Conservation (phyloP, 2,888 invertebrate genomes). For the Laothoe populi region DNA sequence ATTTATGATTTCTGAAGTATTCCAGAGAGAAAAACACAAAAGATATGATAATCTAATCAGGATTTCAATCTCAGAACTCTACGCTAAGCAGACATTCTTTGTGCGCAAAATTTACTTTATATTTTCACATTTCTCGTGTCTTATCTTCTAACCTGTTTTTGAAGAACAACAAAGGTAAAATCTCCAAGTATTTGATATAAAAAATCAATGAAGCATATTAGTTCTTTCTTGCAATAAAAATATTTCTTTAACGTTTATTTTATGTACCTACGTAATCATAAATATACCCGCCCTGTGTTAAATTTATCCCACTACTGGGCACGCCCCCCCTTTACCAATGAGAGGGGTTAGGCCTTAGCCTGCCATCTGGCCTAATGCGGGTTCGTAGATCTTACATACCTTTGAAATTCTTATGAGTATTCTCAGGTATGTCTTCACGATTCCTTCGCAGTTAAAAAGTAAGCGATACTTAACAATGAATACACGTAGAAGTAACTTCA, state of each 20-base stretch:
- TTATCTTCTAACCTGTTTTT: constrained; percentile 12
- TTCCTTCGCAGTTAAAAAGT: no score
- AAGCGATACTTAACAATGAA: no score
- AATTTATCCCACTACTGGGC: no score
- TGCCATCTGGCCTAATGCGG: no score
- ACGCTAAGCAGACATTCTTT: constrained; percentile 14
- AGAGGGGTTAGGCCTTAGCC: no score
- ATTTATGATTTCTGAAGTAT: constrained; percentile 17
- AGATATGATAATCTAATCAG: constrained; percentile 23
- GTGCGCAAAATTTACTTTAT: constrained; percentile 19
- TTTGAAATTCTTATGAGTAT: no score
- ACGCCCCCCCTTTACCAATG: no score
- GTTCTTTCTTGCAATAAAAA: not conserved
- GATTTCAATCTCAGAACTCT: constrained; percentile 22
- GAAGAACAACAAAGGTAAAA: constrained; percentile 4
- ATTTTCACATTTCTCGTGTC: constrained; percentile 20
- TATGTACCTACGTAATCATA: no score
- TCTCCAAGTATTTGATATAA: not conserved
- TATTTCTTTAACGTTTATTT: not conserved
- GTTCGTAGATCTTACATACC: no score
- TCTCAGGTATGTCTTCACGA: no score
- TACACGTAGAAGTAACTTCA: no score
- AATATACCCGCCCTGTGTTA: no score
- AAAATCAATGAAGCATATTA: constrained; percentile 4
- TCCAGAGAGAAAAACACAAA: constrained; percentile 19